Evolutionary conservation across 2,113 vertebrate genomes (phyloP).

Genomic region (Saguinus imperator): DNA sequence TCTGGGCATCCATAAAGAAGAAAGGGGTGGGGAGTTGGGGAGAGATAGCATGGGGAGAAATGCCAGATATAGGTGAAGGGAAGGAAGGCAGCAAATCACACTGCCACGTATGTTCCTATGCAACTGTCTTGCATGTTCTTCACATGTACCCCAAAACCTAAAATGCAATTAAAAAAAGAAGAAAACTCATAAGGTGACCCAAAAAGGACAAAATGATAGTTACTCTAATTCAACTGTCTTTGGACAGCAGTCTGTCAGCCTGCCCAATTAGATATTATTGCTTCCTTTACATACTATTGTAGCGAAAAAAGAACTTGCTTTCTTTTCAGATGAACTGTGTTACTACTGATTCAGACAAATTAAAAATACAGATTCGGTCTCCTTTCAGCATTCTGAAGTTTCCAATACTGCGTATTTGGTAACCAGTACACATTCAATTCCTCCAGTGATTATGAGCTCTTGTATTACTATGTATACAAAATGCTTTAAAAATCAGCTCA

Average conservation of each 20-base stretch:
- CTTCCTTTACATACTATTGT: not conserved
- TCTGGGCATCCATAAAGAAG: constrained; percentile 37
- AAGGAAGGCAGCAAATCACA: too few relatives aligned
- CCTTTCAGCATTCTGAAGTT: constrained; percentile 58
- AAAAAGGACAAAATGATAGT: constrained; percentile 29
- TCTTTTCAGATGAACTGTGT: constrained; percentile 55
- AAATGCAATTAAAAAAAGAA: not conserved
- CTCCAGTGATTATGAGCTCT: constrained; percentile 62
- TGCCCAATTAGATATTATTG: constrained; percentile 15
- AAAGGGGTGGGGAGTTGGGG: not conserved
- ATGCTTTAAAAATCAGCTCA: constrained; percentile 76
- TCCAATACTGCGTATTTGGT: constrained; percentile 62
- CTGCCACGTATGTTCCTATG: too few relatives aligned
- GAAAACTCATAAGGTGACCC: constrained; percentile 34
- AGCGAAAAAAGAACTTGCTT: constrained; percentile 31
- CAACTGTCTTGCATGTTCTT: too few relatives aligned
- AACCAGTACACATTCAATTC: constrained; percentile 73
- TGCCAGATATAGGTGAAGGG: too few relatives aligned
- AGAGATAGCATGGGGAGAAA: too few relatives aligned
- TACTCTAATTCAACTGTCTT: not conserved
- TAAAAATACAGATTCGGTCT: constrained; percentile 34
- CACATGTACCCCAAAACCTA: too few relatives aligned
- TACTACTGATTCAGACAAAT: constrained; percentile 41
- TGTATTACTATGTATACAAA: constrained; percentile 62
- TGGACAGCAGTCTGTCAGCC: constrained; percentile 16